Evolutionary conservation across 2,113 vertebrate genomes (phyloP), one percentile per base, ranked within the genome.

Genomic region (Festucalex cinctus): DNA sequence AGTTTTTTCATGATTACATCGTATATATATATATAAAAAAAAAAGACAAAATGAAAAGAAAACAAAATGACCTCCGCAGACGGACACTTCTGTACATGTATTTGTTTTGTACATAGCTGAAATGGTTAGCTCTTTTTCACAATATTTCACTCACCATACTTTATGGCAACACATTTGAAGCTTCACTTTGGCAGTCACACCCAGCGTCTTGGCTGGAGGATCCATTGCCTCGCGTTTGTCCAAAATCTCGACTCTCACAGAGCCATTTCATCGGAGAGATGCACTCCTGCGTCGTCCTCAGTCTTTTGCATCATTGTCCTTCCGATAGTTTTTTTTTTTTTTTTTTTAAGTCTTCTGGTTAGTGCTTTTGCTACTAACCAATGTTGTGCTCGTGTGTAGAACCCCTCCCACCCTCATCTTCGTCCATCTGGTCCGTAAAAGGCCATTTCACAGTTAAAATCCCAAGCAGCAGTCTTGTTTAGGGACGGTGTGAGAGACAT

Each of bases 131-230:
- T 83, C 80, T 86, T 71, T 59, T 85, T 83, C 48, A 88, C 87
- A 88, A 84, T 77, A 77, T 88, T 77, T 86, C 79, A 78, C 71
- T 83, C 75, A 80, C 85, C 86, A 86, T 86, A 77, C 74, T 76
- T 65, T 75, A 88, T 87, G 89, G 89, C 81, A 86, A 86, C 81
- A 80, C 77, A 75, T 35, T 84, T 79, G 80, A 81, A 81, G 85
- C 88, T 83, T 87, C 82, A 88, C 86, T 88, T 90, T 87, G 89
- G 90, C 90, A 90, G 85, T 89, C 87, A 76, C 67, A 83, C 82
- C 83, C 82, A 77, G 73, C 79, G 73, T 46, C 80, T 77, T 76
- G 71, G 73, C 69, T 69, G 71, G 77, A 85, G 83, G 72, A 75
- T 77, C 82, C 73, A 53, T 60, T 53, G 76, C 76, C 80, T 79